Conservation (phyloP, 2,888 invertebrate genomes). For the Drosophila gaucha region DNA sequence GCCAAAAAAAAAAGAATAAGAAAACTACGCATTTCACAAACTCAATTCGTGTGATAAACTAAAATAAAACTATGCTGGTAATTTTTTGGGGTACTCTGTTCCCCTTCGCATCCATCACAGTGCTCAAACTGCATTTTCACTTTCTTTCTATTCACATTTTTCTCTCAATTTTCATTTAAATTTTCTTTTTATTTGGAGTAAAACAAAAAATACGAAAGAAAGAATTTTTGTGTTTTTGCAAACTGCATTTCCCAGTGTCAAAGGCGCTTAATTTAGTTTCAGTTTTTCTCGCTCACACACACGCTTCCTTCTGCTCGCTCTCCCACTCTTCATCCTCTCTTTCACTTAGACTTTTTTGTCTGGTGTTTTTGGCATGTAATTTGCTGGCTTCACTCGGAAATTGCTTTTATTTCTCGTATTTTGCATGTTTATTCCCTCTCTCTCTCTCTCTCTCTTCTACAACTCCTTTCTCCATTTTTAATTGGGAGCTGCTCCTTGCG, state of each 20-base stretch:
- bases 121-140: constrained; percentile 40
- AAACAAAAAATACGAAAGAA: neutral
- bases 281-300: constrained; percentile 15
- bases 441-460: neutral
- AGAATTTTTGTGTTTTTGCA: constrained; percentile 28
- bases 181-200: constrained; percentile 35
- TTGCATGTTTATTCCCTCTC: constrained; percentile 25
- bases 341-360: constrained; percentile 40
- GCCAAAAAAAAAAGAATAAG: no score
- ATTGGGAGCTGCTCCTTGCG: constrained; percentile 49
- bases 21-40: constrained; percentile 70
- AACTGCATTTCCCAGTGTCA: constrained; percentile 78
- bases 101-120: neutral
- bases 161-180: constrained; percentile 52
- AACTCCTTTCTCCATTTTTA: constrained; percentile 32
- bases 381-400: constrained; percentile 68
- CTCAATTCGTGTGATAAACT: constrained; percentile 77
- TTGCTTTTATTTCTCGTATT: constrained; percentile 53
- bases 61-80: constrained; percentile 71
- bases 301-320: neutral
- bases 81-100: constrained; percentile 35
- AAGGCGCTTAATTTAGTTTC: constrained; percentile 77
- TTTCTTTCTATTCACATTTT: constrained; percentile 44
- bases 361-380: constrained; percentile 76
- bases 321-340: neutral